Percentiles rank a stretch among this genome's conserved stretches.
Evolutionary conservation across 2,797 vertebrate species (phyloP).

Genomic region (Cheracebus regulus): DNA sequence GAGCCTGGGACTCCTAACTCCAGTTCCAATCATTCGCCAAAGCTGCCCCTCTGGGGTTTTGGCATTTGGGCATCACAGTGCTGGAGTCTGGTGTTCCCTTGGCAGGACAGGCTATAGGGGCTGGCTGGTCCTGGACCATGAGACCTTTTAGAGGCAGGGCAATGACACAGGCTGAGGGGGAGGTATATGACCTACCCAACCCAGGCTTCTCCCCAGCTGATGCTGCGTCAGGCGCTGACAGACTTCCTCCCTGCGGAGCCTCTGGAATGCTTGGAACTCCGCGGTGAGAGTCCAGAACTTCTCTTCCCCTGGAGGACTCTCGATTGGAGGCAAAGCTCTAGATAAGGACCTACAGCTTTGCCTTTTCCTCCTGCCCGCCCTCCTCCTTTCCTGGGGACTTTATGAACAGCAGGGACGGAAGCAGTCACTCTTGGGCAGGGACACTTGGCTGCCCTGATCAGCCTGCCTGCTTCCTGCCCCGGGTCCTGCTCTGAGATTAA

Average conservation of each 20-base stretch:
- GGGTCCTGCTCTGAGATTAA: not conserved
- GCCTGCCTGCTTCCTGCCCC: conserved; percentile 29
- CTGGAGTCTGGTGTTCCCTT: too few relatives aligned
- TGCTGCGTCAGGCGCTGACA: conserved; percentile 40
- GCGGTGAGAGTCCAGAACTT: conserved; percentile 58
- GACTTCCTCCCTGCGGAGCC: conserved; percentile 46
- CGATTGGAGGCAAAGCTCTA: conserved; percentile 12
- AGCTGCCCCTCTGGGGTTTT: not conserved
- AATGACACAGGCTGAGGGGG: not conserved
- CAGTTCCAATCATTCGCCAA: not conserved
- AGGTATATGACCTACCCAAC: not conserved
- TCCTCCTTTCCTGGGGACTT: conserved; percentile 13
- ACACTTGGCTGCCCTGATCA: not conserved
- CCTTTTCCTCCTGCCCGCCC: not conserved
- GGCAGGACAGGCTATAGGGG: not conserved
- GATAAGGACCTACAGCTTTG: conserved; percentile 60
- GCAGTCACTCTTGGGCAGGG: not conserved
- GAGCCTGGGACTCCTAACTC: not conserved
- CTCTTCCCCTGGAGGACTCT: conserved; percentile 32
- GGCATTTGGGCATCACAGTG: not conserved
- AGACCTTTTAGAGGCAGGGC: not conserved
- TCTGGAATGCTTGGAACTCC: conserved; percentile 75
- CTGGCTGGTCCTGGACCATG: not conserved
- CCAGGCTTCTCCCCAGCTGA: not conserved
- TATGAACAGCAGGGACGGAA: not conserved